phyloP scores from a whole-genome alignment of 1,140 invertebrate genomes.

The Brachionus koreanus region DNA sequence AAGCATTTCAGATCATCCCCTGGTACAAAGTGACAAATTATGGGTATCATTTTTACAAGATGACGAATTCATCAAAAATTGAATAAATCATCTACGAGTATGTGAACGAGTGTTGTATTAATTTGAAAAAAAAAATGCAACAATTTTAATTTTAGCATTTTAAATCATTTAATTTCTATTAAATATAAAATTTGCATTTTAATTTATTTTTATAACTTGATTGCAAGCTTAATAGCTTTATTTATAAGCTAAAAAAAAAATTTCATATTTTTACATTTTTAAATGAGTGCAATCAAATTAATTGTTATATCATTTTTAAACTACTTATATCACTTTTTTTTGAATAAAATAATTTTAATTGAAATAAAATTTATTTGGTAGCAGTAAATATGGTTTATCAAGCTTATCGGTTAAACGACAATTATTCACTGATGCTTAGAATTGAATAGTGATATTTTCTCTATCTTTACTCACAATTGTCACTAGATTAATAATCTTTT shows the following conservation, averaged over 20 bases:
- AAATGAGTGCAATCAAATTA: neutral
- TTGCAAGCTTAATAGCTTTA: slow-evolving; percentile 3
- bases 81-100: neutral
- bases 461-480: neutral
- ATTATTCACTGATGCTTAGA: neutral
- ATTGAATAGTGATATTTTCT: neutral
- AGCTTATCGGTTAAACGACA: neutral
- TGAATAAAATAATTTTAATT: neutral
- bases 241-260: neutral
- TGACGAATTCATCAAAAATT: slow-evolving; percentile 38
- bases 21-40: slow-evolving; percentile 37
- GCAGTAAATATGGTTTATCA: neutral
- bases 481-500: neutral
- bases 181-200: slow-evolving; percentile 19
- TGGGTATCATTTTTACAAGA: slow-evolving; percentile 40
- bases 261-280: neutral
- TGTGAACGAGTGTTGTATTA: neutral
- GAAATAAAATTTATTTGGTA: neutral
- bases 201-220: slow-evolving; percentile 19
- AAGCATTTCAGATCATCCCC: slow-evolving; percentile 20
- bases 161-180: neutral
- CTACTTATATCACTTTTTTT: neutral
- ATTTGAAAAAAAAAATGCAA: neutral
- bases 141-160: slow-evolving; percentile 6
- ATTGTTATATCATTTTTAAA: neutral